These are phyloP conservation scores for Myotis brandtii DNA, from an alignment of 2,113 vertebrate genomes.

Conservation along the genomic window DNA sequence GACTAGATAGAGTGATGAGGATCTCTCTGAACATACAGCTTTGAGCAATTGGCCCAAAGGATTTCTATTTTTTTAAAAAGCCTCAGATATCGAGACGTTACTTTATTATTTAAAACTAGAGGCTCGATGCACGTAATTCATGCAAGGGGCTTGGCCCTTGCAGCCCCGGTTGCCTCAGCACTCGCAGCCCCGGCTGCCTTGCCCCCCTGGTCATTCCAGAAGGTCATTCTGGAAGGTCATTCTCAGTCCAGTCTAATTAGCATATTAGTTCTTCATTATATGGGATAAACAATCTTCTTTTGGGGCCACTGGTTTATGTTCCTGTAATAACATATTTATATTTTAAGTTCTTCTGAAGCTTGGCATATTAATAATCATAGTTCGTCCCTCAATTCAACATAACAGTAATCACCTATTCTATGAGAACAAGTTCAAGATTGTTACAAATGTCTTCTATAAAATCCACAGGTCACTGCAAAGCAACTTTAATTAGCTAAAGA, in stretches of 20 bases:
- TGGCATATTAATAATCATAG: neutral
- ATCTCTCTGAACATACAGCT: neutral
- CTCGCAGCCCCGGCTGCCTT: too few relatives aligned
- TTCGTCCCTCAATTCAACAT: conserved; percentile 2
- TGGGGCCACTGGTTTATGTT: neutral
- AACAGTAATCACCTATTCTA: neutral
- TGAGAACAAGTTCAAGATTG: neutral
- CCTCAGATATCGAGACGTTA: neutral
- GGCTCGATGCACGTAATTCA: too few relatives aligned
- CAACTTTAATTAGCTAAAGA: neutral
- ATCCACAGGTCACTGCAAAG: conserved; percentile 8
- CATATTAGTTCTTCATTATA: neutral
- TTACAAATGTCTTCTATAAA: conserved; percentile 25
- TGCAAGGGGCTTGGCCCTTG: too few relatives aligned
- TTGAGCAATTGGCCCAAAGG: neutral
- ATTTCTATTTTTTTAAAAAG: neutral
- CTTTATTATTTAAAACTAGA: neutral
- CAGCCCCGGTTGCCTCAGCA: too few relatives aligned
- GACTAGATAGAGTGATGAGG: neutral
- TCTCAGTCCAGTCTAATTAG: too few relatives aligned
- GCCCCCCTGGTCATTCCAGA: too few relatives aligned
- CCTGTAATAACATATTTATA: neutral
- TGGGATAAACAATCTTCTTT: conserved; percentile 14
- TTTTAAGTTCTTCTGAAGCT: neutral
- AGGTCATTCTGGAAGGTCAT: too few relatives aligned